Base-by-base conservation (phyloP, 2,797 vertebrate genomes). In the Hydrolagus colliei region DNA sequence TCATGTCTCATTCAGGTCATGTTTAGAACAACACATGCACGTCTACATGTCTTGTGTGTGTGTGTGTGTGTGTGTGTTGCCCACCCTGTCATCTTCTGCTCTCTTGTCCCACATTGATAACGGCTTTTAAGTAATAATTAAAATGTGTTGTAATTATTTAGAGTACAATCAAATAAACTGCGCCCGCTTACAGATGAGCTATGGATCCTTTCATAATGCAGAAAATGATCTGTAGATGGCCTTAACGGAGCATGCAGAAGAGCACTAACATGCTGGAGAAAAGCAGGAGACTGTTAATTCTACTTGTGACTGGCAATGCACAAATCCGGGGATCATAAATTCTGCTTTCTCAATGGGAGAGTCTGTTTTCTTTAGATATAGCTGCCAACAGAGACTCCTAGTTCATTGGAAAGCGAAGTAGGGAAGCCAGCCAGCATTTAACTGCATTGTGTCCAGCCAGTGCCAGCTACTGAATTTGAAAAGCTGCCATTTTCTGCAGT, bases 381-480 rank as follows among this genome's bases (percentile, higher is more conserved):
- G 79, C 32, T 84, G 65, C 11, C 41, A 32, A 63, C 67, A 32
- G 79, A 71, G 63, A 84, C 65, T 84, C 63, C 35, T 63, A 52
- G 32, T 71, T 16, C 79, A 52, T 41, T 84, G 52, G 71, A 84
- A 16, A 71, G 32, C 79, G 71, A 27, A 5, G 52, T 6, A 84
- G 79, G 65, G 79, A 84, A 84, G 71, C 27, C 65, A 16, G 65
- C 79, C 79, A 84, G 62, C 65, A 71, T 63, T 67, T 68, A 84
- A 84, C 65, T 84, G 79, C 65, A 84, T 84, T 68, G 4, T 84
- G 32, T 71, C 79, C 79, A 71, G 79, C 79, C 35, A 84, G 79
- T 52, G 32, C 32, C 79, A 71, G 71, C 41, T 52, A 52, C 41
- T 52, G 79, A 71, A 84, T 71, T 68, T 71, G 65, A 84, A 63